phyloP scores from a whole-genome alignment of 2,113 vertebrate species.

The Octodon degus region DNA sequence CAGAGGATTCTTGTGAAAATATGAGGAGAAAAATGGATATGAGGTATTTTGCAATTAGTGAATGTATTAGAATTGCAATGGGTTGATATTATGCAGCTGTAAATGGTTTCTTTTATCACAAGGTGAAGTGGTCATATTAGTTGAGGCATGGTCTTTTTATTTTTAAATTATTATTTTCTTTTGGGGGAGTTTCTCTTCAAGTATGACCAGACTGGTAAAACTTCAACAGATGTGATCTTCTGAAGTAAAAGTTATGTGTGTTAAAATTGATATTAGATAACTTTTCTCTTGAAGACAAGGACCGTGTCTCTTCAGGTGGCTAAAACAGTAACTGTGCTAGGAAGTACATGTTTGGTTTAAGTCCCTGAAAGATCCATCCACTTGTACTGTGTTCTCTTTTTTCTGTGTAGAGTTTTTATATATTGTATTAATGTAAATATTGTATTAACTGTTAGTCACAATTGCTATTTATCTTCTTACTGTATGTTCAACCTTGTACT shows the following conservation, averaged over 20 bases:
- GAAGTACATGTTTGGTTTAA: neutral
- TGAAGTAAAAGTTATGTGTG: neutral
- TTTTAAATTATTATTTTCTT: neutral
- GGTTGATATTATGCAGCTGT: neutral
- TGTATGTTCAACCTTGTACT: neutral
- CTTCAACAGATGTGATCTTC: neutral
- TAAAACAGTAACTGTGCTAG: neutral
- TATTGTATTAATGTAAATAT: neutral
- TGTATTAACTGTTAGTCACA: neutral
- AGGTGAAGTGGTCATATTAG: neutral
- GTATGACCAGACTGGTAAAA: neutral
- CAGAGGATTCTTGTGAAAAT: neutral
- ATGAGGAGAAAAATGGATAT: neutral
- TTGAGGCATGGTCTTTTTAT: neutral
- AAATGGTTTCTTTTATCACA: neutral
- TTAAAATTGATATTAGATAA: neutral
- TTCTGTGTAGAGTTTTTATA: neutral
- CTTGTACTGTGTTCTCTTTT: neutral
- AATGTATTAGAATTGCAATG: neutral
- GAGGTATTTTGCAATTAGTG: neutral
- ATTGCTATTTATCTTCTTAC: neutral
- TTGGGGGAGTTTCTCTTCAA: neutral
- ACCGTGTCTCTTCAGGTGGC: fast-evolving
- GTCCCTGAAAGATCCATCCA: neutral
- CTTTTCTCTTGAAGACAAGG: neutral